Evolutionary conservation across 2,113 vertebrate species (phyloP), one percentile per base, ranked within the genome.

Genomic region (Hystrix cristata): DNA sequence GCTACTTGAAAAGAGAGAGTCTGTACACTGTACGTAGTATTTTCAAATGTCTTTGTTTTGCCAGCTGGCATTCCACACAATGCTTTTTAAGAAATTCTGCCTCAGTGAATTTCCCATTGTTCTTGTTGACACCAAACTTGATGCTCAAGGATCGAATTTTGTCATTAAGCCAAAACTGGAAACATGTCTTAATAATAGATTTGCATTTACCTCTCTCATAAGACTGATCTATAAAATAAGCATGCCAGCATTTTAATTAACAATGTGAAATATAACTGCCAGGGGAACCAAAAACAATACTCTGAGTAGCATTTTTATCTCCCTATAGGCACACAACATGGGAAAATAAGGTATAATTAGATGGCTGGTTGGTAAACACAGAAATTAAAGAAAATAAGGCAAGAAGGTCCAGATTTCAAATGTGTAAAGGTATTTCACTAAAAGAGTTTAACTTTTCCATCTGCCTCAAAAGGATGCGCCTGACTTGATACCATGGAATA

Each of bases 241-340:
- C 64, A 90, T 89, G 53, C 59, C 87, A 90, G n/a, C 34, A 78
- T 71, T 91, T 95, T 94, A 95, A 95, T 90, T 86, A 94, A 82
- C 15, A 71, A 38, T 11, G 43, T 84, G 51, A 84, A 95, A 34
- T 82, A 15, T 65, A 38, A 69, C 84, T 92, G 10, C 34, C 25
- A 80, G 46, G 16, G 34, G 34, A 51, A 80, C 34, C 11, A n/a
- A n/a, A 53, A 53, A 5, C 34, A 92, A 46, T 62, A 7, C 29
- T 67, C n/a, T 67, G 21, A 62, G 31, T 19, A 69, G 29, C n/a
- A 1, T 89, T 62, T 89, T 34, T 25, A 38, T 90, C 25, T 25
- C n/a, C n/a, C 67, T 64, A 15, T 15, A 38, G 14, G 18, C 11
- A 15, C 3, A 11, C 7, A 53, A 29, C 18, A 34, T 80, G 48